Evolutionary conservation across 2,797 vertebrate genomes (phyloP).

Genomic region (Bufotes viridis): DNA sequence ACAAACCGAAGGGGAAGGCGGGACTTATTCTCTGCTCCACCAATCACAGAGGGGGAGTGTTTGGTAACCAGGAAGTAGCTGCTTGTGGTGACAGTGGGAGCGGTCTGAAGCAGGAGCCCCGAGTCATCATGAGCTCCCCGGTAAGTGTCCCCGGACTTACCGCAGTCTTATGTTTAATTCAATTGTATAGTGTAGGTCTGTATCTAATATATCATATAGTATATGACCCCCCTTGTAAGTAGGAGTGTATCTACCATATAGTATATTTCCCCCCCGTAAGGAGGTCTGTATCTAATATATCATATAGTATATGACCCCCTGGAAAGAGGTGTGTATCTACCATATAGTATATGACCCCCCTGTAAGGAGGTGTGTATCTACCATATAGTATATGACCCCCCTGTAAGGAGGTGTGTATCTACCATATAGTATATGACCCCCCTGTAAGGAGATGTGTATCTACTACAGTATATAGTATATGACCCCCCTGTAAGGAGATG

Average conservation of each 20-base stretch:
- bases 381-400: neutral
- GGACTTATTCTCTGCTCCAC: neutral
- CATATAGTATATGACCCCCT: neutral
- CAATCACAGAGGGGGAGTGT: constrained; percentile 31
- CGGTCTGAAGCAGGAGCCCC: neutral
- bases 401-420: too few species aligned
- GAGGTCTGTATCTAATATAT: neutral
- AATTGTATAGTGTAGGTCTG: too few species aligned
- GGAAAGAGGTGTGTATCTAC: too few species aligned
- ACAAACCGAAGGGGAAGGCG: neutral
- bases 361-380: neutral
- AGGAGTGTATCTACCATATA: neutral
- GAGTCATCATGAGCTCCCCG: constrained; percentile 53
- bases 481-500: neutral
- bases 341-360: neutral
- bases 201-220: neutral
- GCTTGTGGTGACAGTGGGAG: neutral
- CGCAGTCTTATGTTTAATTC: neutral
- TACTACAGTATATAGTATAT: neutral
- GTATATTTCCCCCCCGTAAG: neutral
- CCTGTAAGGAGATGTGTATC: neutral
- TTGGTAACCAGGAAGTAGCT: constrained; percentile 37
- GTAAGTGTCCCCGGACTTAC: neutral
- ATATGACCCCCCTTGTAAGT: neutral
- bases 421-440: neutral